A percentile compares a stretch with the other conserved stretches of the same genome.
Evolutionary conservation across 1,140 invertebrate species (phyloP).

Genomic region (Drosophila trapezifrons): DNA sequence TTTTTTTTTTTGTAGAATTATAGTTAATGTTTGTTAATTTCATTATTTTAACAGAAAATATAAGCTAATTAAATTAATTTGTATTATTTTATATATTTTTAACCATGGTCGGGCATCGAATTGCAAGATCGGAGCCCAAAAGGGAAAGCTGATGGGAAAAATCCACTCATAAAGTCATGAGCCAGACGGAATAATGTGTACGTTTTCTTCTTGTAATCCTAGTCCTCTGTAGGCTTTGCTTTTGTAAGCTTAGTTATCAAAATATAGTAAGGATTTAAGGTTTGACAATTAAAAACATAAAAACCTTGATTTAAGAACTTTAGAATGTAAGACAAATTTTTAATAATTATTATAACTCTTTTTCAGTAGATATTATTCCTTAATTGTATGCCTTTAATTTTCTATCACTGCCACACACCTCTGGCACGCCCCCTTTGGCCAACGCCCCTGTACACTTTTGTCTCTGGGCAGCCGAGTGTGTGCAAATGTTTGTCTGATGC

Average conservation of each 20-base stretch:
- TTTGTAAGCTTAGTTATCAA: not conserved
- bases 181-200: not conserved
- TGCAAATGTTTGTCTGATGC: conserved; percentile 41
- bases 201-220: not conserved
- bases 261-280: not conserved
- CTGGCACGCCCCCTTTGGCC: not conserved
- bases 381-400: too few species aligned
- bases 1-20: not conserved
- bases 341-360: too few species aligned
- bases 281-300: not conserved
- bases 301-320: not conserved
- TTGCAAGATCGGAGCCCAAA: not conserved
- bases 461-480: conserved; percentile 12
- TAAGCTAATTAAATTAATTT: not conserved
- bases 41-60: not conserved
- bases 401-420: not conserved
- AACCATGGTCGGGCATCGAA: not conserved
- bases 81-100: not conserved
- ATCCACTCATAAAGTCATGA: not conserved
- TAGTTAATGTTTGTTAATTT: not conserved
- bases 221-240: not conserved
- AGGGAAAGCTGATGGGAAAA: too few species aligned
- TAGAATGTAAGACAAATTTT: too few species aligned
- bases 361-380: not conserved
- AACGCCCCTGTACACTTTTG: conserved; percentile 12